These are phyloP conservation scores for Phengaris alcon DNA, from an alignment of 2,888 invertebrate species.

Conservation along the genomic window DNA sequence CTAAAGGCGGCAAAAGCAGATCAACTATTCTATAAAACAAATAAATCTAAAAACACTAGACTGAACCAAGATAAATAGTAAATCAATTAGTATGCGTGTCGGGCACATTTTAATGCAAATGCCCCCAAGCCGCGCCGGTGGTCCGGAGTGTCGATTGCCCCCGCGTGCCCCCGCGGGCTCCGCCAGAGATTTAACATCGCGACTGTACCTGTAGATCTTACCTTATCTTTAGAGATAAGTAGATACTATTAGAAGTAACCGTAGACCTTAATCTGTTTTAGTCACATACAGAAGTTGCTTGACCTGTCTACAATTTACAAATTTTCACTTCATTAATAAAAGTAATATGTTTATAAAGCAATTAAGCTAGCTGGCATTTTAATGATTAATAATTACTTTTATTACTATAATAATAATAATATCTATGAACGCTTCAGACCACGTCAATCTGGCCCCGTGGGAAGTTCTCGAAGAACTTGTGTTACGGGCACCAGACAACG, in stretches of 20 bases:
- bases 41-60: not conserved
- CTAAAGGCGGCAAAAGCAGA: not conserved
- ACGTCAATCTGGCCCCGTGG: too few relatives aligned
- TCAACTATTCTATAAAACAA: too few relatives aligned
- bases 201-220: slow-evolving; percentile 30
- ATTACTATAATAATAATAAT: not conserved
- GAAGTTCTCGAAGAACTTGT: too few relatives aligned
- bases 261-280: slow-evolving; percentile 6
- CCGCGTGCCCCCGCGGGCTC: not conserved
- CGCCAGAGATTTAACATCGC: slow-evolving; percentile 31
- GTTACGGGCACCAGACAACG: too few relatives aligned
- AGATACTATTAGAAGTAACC: not conserved
- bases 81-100: slow-evolving; percentile 71
- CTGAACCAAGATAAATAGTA: slow-evolving; percentile 28
- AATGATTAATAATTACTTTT: not conserved
- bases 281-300: not conserved
- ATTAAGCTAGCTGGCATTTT: not conserved
- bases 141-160: slow-evolving; percentile 41
- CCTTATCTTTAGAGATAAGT: slow-evolving; percentile 27
- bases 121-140: slow-evolving; percentile 54
- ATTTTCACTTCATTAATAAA: slow-evolving; percentile 1
- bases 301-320: not conserved
- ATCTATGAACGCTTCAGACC: too few relatives aligned
- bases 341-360: not conserved
- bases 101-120: slow-evolving; percentile 72